Conservation (phyloP, 2,888 invertebrate genomes). For the Apotomis capreana region DNA sequence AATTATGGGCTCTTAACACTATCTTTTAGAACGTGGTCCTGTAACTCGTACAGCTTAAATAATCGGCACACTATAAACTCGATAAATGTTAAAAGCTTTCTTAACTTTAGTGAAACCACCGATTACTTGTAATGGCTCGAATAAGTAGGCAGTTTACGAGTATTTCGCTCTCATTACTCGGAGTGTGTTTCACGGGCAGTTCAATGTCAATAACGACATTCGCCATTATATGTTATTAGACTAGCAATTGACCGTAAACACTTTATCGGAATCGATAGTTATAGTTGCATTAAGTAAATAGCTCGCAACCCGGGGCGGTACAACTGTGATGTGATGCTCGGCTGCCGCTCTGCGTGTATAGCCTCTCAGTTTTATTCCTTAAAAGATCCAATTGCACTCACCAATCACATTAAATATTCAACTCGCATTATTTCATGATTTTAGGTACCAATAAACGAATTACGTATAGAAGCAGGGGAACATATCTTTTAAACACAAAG, state of each 20-base stretch:
- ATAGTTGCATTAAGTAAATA: constrained; percentile 53
- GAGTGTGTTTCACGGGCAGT: constrained; percentile 45
- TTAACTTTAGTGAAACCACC: constrained; percentile 17
- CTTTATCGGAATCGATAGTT: constrained; percentile 60
- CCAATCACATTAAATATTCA: no score
- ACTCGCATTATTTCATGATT: no score
- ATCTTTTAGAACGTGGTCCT: neutral
- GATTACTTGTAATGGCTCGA: constrained; percentile 37
- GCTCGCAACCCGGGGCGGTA: constrained; percentile 56
- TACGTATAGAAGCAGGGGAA: no score
- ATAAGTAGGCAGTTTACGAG: constrained; percentile 36
- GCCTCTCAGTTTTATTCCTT: constrained; percentile 40
- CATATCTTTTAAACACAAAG: no score
- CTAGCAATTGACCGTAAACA: constrained; percentile 61
- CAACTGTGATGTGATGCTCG: constrained; percentile 53
- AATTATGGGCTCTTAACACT: neutral
- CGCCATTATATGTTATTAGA: constrained; percentile 59
- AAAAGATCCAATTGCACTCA: no score
- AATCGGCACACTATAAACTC: neutral
- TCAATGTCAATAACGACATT: constrained; percentile 59
- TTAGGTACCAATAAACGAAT: no score
- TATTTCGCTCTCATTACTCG: constrained; percentile 41
- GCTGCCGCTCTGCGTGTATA: constrained; percentile 53
- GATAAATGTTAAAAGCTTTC: constrained; percentile 21
- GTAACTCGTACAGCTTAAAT: neutral